Conservation (phyloP, 2,888 invertebrate genomes). For the Smittia sp. region DNA sequence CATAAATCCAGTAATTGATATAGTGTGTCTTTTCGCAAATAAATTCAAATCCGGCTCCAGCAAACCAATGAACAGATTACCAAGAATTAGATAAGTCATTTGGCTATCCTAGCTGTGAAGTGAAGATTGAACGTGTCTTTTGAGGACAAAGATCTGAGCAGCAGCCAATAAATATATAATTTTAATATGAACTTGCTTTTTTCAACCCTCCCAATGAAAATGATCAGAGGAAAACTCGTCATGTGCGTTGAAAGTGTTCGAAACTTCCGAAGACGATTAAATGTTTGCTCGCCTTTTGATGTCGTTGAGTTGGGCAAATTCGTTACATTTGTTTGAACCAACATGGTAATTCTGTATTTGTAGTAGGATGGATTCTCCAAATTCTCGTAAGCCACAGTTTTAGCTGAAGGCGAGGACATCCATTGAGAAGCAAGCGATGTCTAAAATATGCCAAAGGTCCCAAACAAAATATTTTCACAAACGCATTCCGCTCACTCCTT, state of each 20-base stretch:
- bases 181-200: not conserved
- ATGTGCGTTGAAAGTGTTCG: too few relatives aligned
- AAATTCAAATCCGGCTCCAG: not conserved
- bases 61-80: too few relatives aligned
- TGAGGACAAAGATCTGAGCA: too few relatives aligned
- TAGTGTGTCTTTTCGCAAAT: conserved; percentile 28
- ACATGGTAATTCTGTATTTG: not conserved
- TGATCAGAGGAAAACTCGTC: not conserved
- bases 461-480: conserved; percentile 1
- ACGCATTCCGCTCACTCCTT: not conserved
- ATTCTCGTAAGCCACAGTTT: not conserved
- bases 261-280: not conserved
- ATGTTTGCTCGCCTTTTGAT: not conserved
- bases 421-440: not conserved
- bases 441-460: not conserved
- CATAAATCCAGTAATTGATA: conserved; percentile 30
- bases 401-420: conserved; percentile 17
- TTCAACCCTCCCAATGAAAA: not conserved
- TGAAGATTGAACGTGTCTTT: too few relatives aligned
- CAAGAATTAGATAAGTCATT: too few relatives aligned
- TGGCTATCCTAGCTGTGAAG: too few relatives aligned
- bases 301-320: not conserved
- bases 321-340: conserved; percentile 12
- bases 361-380: not conserved
- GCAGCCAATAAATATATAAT: too few relatives aligned